Evolutionary conservation across 2,888 invertebrate species (phyloP), one percentile per base, ranked within the genome.

Genomic region (Uloborus plumipes): DNA sequence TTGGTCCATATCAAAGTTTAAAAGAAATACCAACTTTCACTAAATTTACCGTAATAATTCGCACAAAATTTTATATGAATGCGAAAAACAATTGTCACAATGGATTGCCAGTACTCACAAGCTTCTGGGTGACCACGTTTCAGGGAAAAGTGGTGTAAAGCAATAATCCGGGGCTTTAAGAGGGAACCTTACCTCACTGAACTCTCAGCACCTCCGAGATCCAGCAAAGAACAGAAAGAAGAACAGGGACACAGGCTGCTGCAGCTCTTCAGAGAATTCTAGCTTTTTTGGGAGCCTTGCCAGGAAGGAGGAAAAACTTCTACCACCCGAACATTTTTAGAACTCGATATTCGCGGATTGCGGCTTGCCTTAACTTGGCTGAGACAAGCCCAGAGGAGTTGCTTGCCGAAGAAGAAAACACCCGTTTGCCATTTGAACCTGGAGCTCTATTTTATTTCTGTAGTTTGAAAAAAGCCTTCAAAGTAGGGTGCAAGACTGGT

Each of bases 281-380:
- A 72, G 74, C 66, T 65, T 59, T 62, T 74, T 74, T 74, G 74
- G 80, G 80, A 62, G 15, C 55, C 0, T 53, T 81, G 80, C 80
- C 79, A 80, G 71, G 39, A 53, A 67, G 53, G 39, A 62, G 51
- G 73, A 81, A 81, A 74, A 81, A 81, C 75, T 71, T 74, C 74
- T 69, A 81, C 70, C 70, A 51, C 64, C 61, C 22, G 80, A 74
- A 81, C 80, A 81, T 74, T 81, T 81, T 81, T 81, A 81, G 80
- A 81, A 81, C 80, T 69, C 58, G 80, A 81, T 81, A 81, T 81
- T 81, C n/a, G 58, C 65, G 39, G 58, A 49, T 62, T 64, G 14
- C 53, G 39, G 58, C 49, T 64, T 81, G 80, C 80, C 80, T 81
- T 81, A 81, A 81, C 80, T 81, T 81, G 80, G 79, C 73, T 66